A percentile compares a stretch with the other conserved stretches of the same genome.
Evolutionary conservation across 2,888 invertebrate genomes (phyloP).

Genomic region (Apotomis turbidana): DNA sequence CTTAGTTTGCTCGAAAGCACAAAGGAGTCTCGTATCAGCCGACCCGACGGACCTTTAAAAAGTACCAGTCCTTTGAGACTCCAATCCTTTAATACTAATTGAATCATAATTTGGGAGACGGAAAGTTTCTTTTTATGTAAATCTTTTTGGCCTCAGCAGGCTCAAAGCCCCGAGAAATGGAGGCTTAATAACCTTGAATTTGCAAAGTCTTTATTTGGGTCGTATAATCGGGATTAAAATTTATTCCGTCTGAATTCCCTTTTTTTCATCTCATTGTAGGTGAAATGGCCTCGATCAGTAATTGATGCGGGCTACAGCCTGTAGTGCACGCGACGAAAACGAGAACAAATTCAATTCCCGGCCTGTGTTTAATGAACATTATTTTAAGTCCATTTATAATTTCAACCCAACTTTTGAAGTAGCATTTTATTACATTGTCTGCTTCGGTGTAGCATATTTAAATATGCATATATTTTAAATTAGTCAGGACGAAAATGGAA

Average conservation of each 20-base stretch:
- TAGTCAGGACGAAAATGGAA: background rate
- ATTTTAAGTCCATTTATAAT: constrained; percentile 15
- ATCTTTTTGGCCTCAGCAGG: constrained; percentile 70
- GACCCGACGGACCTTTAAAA: constrained; percentile 75
- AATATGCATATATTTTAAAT: too few species aligned
- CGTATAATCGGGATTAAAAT: constrained; percentile 68
- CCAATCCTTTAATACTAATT: constrained; percentile 84
- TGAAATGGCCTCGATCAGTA: constrained; percentile 31
- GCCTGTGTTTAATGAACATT: background rate
- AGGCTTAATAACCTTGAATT: constrained; percentile 72
- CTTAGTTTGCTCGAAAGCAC: constrained; percentile 79
- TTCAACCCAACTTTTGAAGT: constrained; percentile 3
- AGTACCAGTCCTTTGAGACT: constrained; percentile 75
- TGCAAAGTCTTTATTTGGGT: constrained; percentile 62
- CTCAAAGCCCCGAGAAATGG: constrained; percentile 73
- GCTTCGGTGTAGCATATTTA: background rate
- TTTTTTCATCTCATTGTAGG: constrained; percentile 48
- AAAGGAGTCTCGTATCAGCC: constrained; percentile 72
- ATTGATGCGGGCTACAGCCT: constrained; percentile 32
- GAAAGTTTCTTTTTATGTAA: constrained; percentile 83
- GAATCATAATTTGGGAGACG: constrained; percentile 81
- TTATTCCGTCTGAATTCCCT: constrained; percentile 57
- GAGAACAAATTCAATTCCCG: constrained; percentile 13
- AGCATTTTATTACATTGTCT: constrained; percentile 4
- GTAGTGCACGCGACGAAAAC: background rate